Conservation (phyloP, 2,797 vertebrate species). For the Chaetodon trifasciatus region DNA sequence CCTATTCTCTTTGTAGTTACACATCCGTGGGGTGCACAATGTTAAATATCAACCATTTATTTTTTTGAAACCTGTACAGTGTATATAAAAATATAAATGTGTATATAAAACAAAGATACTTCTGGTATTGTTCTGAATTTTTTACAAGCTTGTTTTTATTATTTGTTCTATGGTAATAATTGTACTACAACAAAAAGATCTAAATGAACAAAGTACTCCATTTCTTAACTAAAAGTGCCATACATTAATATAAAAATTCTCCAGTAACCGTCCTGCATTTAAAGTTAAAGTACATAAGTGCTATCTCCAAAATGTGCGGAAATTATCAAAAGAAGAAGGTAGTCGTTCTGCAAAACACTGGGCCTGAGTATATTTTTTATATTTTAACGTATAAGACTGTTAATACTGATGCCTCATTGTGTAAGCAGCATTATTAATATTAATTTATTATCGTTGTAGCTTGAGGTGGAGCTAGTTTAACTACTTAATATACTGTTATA, state of each 20-base stretch:
- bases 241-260: neutral
- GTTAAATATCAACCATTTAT: conserved; percentile 84
- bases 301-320: neutral
- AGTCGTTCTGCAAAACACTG: neutral
- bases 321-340: neutral
- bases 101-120: conserved; percentile 84
- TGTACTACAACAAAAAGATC: neutral
- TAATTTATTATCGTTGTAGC: neutral
- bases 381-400: neutral
- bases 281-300: neutral
- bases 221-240: neutral
- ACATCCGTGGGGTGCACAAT: conserved; percentile 84
- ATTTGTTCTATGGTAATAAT: conserved; percentile 1
- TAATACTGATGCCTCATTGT: neutral
- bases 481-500: too few relatives aligned
- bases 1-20: conserved; percentile 76
- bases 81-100: conserved; percentile 88
- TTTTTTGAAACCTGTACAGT: conserved; percentile 88
- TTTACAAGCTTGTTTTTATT: conserved; percentile 34
- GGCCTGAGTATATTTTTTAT: neutral
- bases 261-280: neutral
- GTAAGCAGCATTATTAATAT: neutral
- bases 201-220: too few relatives aligned
- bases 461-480: neutral
- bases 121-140: conserved; percentile 69